Base-by-base conservation (phyloP, 2,888 invertebrate species). In the Muschampia plurimacula region DNA sequence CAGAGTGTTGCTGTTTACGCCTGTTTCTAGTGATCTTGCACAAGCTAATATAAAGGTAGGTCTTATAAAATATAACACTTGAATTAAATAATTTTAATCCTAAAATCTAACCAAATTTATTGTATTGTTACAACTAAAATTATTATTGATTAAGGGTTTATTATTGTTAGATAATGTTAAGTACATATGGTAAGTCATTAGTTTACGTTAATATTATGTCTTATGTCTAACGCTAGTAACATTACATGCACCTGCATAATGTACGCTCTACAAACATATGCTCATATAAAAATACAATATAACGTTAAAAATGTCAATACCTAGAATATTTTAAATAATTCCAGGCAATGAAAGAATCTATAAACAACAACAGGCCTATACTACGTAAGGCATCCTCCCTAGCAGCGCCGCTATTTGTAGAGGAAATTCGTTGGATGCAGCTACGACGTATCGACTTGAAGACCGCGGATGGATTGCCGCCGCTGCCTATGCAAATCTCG, bases 391-490 rank as follows among this genome's bases (percentile, higher is more conserved):
- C 98, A 0, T 98, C 98, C 41, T 98, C 98, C 0, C 92, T 99
- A 78, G 98, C 98, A 0, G 97, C 98, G 52, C 98, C 98, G 0
- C 95, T 98, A 79, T 98, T 98, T 84, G 96, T 97, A 2, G 98
- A 99, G 83, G 98, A 98, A 91, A 98, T 99, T 78, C 96, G 98
- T 70, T 99, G 99, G 99, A 99, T 99, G 98, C 98, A 98, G 80
- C 91, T 99, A 49, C 95, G 99, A 0, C 97, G 98, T 80, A 98
- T 99, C 59, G 97, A 98, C 80, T 87, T 99, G 13, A 96, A 97
- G 76, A 99, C 99, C 0, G 99, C 99, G 0, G 99, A 99, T 84
- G 99, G 99, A 0, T 90, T 99, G 55, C 99, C 99, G 0, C 99
- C 99, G 0, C 90, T 99, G 65, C 99, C 99, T 0, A 99, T 99